A percentile compares a stretch with the other conserved stretches of the same genome.
phyloP scores from a whole-genome alignment of 2,797 vertebrate genomes.

The Intellagama lesueurii region DNA sequence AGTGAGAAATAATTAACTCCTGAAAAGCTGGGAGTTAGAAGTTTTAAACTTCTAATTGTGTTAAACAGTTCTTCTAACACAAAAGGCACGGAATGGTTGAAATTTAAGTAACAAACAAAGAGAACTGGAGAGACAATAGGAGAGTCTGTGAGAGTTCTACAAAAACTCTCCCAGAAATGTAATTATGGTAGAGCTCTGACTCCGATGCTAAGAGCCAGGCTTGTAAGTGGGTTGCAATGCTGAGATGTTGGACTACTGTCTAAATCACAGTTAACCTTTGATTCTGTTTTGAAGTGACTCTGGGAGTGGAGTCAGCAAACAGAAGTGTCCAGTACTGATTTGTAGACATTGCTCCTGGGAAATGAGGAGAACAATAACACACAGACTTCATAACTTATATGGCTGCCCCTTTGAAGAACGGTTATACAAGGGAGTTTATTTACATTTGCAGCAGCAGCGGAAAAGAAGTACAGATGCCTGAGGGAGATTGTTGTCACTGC shows the following conservation, averaged over 20 bases:
- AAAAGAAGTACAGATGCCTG: background rate
- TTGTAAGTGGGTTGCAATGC: background rate
- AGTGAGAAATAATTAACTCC: background rate
- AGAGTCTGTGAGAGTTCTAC: background rate
- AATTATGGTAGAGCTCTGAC: slow-evolving; percentile 8
- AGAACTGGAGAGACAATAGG: slow-evolving; percentile 2
- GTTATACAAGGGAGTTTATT: background rate
- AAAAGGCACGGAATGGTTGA: background rate
- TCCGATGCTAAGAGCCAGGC: background rate
- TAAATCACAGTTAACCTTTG: slow-evolving; percentile 1
- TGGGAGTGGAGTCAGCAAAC: background rate
- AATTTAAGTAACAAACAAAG: background rate
- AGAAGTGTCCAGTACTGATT: background rate
- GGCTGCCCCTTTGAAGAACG: background rate
- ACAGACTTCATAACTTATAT: background rate
- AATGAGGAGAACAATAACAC: background rate
- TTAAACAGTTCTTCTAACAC: background rate
- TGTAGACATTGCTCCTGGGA: background rate
- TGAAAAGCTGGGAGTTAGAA: background rate
- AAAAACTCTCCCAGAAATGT: background rate
- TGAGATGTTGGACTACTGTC: background rate
- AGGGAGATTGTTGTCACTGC: background rate
- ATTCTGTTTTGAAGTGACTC: background rate
- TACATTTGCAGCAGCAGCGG: background rate
- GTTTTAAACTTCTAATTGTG: background rate